Evolutionary conservation across 2,888 invertebrate species (phyloP).

Genomic region (Neocrepidodera transversa): DNA sequence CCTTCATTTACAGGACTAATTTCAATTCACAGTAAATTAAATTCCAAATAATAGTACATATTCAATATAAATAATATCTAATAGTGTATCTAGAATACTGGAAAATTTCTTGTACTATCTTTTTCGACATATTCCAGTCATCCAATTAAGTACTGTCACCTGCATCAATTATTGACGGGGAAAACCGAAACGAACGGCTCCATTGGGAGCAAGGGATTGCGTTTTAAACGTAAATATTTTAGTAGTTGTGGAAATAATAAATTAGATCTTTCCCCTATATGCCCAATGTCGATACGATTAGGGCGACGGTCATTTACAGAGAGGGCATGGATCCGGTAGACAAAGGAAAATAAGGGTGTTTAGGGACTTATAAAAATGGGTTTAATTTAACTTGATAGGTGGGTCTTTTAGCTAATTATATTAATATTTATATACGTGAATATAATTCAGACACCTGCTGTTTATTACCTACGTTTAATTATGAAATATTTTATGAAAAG

Average conservation of each 20-base stretch:
- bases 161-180: constrained; percentile 14
- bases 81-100: not conserved
- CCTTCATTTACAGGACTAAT: too few relatives aligned
- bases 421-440: too few relatives aligned
- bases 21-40: too few relatives aligned
- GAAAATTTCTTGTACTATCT: not conserved
- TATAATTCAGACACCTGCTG: too few relatives aligned
- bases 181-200: constrained; percentile 10
- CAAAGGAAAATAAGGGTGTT: constrained; percentile 8
- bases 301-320: constrained; percentile 9
- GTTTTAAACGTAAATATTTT: constrained; percentile 39
- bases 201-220: constrained; percentile 32
- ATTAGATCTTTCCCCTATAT: constrained; percentile 35
- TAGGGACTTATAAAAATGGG: constrained; percentile 15
- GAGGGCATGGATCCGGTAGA: constrained; percentile 8
- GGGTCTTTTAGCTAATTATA: not conserved
- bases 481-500: too few relatives aligned
- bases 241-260: constrained; percentile 39
- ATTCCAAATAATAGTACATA: too few relatives aligned
- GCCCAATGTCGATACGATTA: constrained; percentile 24
- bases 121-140: constrained; percentile 15
- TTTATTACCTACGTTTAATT: too few relatives aligned
- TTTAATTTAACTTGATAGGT: constrained; percentile 15
- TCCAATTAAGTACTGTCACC: constrained; percentile 20
- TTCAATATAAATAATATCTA: too few relatives aligned